Conservation (phyloP, 2,888 invertebrate genomes). For the Anthophora plumipes region DNA sequence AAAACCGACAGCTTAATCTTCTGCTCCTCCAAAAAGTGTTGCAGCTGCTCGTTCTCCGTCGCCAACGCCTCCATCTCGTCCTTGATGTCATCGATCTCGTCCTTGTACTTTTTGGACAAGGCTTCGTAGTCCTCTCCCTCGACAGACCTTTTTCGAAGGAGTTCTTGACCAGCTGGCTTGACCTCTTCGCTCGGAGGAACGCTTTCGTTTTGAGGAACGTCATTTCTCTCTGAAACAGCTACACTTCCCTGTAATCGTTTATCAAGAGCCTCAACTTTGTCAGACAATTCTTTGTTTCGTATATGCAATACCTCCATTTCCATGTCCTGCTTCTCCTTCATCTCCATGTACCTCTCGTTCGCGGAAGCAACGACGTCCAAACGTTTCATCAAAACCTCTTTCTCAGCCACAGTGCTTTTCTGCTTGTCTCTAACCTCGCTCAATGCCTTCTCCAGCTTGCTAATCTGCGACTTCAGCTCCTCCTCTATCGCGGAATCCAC, state of each 20-base stretch:
- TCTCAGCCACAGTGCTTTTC: conserved; percentile 88
- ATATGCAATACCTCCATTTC: conserved; percentile 91
- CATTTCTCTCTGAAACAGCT: not conserved
- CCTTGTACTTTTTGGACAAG: conserved; percentile 69
- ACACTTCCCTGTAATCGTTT: conserved; percentile 68
- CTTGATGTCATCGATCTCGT: conserved; percentile 85
- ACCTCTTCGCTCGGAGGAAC: not conserved
- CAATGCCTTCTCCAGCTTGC: conserved; percentile 88
- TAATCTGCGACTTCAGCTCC: conserved; percentile 90
- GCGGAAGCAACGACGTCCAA: conserved; percentile 91
- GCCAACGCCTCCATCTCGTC: conserved; percentile 87
- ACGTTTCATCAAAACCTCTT: conserved; percentile 88
- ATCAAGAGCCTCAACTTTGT: conserved; percentile 87
- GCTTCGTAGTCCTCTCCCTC: conserved; percentile 38
- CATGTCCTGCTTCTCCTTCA: conserved; percentile 92
- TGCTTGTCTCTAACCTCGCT: conserved; percentile 87
- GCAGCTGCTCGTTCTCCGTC: conserved; percentile 88
- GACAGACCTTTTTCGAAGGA: conserved; percentile 13
- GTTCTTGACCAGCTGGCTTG: not conserved
- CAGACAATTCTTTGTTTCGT: conserved; percentile 89
- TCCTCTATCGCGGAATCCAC: conserved; percentile 92
- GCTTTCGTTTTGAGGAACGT: not conserved
- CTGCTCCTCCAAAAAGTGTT: conserved; percentile 86
- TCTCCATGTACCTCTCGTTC: conserved; percentile 91
- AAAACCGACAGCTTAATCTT: conserved; percentile 79